Evolutionary conservation across 2,797 vertebrate species (phyloP).

Genomic region (Siniperca obscura): DNA sequence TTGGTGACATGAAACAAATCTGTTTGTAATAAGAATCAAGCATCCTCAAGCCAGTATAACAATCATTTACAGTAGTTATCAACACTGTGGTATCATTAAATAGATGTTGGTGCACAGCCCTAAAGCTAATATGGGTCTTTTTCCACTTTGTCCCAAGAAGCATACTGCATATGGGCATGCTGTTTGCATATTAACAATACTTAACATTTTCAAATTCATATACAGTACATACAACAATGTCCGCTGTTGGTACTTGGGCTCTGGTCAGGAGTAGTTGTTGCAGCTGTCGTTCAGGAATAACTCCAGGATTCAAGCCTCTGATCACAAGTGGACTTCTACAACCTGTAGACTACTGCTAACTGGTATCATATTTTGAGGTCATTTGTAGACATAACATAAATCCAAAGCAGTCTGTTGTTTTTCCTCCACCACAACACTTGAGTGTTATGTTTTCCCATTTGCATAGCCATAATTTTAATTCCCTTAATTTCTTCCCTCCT

Average conservation of each 20-base stretch:
- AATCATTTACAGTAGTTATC: neutral
- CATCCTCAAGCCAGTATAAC: neutral
- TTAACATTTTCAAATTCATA: neutral
- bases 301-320: neutral
- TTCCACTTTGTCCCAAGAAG: too few species aligned
- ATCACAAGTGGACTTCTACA: neutral
- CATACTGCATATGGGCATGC: too few species aligned
- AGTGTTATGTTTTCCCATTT: slow-evolving; percentile 2
- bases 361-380: neutral
- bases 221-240: neutral
- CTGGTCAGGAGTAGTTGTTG: too few species aligned
- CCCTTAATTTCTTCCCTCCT: slow-evolving; percentile 10
- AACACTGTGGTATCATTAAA: neutral
- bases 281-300: neutral
- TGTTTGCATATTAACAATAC: too few species aligned
- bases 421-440: neutral
- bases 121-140: neutral
- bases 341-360: neutral
- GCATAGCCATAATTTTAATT: slow-evolving; percentile 14
- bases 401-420: slow-evolving; percentile 3
- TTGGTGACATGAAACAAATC: neutral
- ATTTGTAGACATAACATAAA: neutral
- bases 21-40: neutral
- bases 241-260: too few species aligned
- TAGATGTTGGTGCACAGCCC: neutral